Percentiles rank a stretch among this genome's conserved stretches.
These are phyloP conservation scores for Melanogrammus aeglefinus DNA, from an alignment of 2,797 vertebrate genomes.

Conservation along the genomic window DNA sequence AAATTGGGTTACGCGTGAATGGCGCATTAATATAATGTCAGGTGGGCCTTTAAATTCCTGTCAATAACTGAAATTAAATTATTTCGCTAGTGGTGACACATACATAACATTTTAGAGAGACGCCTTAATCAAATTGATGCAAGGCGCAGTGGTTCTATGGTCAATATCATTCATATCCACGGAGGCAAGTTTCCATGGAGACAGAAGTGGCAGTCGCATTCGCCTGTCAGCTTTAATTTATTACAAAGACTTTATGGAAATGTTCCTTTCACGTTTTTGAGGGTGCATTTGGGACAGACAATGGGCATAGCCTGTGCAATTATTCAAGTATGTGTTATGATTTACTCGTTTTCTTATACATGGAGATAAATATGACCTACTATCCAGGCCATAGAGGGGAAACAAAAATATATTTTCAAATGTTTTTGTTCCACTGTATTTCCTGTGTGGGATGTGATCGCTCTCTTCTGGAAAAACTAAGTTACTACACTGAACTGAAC, in stretches of 20 bases:
- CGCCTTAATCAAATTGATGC: constrained; percentile 47
- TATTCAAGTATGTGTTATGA: background rate
- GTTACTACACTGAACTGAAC: constrained; percentile 45
- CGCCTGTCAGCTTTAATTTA: constrained; percentile 61
- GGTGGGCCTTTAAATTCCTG: constrained; percentile 34
- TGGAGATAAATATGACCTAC: background rate
- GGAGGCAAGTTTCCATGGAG: constrained; percentile 75
- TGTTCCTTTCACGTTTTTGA: background rate
- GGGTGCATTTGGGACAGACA: background rate
- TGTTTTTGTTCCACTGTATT: constrained; percentile 1
- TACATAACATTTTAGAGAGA: constrained; percentile 11
- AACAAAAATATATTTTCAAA: background rate
- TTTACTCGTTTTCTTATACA: background rate
- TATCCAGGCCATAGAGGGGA: background rate
- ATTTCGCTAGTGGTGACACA: constrained; percentile 27
- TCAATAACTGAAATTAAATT: constrained; percentile 18
- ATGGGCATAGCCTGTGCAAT: background rate
- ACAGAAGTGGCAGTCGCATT: constrained; percentile 64
- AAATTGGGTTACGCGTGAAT: constrained; percentile 21
- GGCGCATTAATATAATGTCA: constrained; percentile 16
- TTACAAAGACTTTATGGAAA: constrained; percentile 48
- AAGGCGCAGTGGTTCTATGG: constrained; percentile 28
- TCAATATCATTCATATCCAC: constrained; percentile 64
- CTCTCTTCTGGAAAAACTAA: constrained; percentile 51
- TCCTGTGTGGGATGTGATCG: constrained; percentile 40